Base-by-base conservation (phyloP, 2,113 vertebrate species). In the Amphiprion percula region DNA sequence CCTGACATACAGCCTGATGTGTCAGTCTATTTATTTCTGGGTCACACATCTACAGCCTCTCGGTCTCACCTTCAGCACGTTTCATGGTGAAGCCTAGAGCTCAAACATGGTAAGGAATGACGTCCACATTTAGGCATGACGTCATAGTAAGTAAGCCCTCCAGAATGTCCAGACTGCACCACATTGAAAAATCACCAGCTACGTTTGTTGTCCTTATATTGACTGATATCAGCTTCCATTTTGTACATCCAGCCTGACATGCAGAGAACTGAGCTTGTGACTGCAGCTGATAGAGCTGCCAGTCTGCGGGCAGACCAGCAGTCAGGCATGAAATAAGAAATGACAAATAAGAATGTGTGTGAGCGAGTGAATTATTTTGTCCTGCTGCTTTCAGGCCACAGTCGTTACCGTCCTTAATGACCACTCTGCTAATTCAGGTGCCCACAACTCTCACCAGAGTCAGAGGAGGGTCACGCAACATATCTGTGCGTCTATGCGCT, bases 71-170 rank as follows among this genome's bases (percentile, higher is more conserved):
- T 78, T 72, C 55, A 68, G 76, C 79, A 66, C 67, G 74, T 84
- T 90, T 81, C 64, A 30, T 14, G 80, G 26, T 59, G 28, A 73
- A 71, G 73, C 54, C 23, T 19, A n/a, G 59, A 75, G 77, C 68
- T 75, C 81, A 80, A 88, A 88, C 77, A 87, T 84, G 83, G 85
- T 87, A 67, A 84, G 85, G 89, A 85, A 83, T 74, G 72, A 88
- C 71, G n/a, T 75, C 85, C 81, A 50, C 79, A 80, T 90, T 89
- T 90, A 91, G 84, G 71, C 26, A 41, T 84, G 88, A 88, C 81
- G 62, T 90, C 80, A 85, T 21, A 28, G 62, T 26, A 52, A 39
- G 33, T 2, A 1, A 10, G n/a, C 67, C 37, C 41, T 66, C 28
- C 16, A 53, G 10, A 68, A 53, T 52, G 5, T 47, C 66, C 71